Evolutionary conservation across 1,140 invertebrate species (phyloP).

Genomic region (Ylistrum balloti): DNA sequence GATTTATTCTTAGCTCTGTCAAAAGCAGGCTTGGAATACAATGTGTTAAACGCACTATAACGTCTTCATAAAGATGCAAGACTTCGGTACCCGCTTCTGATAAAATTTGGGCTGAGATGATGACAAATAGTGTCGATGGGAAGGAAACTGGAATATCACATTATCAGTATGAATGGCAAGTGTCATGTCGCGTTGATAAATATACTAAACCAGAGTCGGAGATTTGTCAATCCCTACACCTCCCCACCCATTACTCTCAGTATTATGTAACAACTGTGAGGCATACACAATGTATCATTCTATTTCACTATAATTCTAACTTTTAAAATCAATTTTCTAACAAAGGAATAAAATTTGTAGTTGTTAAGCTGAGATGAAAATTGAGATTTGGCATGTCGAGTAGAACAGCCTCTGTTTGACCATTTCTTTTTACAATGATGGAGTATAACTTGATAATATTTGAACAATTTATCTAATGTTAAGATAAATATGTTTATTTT

Average conservation of each 20-base stretch:
- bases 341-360: slow-evolving; percentile 19
- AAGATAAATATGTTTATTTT: no score
- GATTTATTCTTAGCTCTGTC: slow-evolving; percentile 3
- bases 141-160: slow-evolving; percentile 21
- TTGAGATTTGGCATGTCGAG: not conserved
- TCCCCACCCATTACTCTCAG: not conserved
- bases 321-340: slow-evolving; percentile 36
- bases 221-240: not conserved
- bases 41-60: not conserved
- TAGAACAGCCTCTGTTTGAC: not conserved
- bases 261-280: slow-evolving; percentile 28
- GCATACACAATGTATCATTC: slow-evolving; percentile 13
- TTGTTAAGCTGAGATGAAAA: not conserved
- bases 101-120: not conserved
- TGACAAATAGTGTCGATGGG: slow-evolving; percentile 7
- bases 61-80: slow-evolving; percentile 3
- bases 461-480: no score
- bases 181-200: slow-evolving; percentile 38
- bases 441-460: no score
- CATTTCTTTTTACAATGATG: no score
- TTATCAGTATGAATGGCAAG: slow-evolving; percentile 11
- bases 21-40: not conserved
- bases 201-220: not conserved
- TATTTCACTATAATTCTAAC: not conserved
- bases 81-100: slow-evolving; percentile 31